These are phyloP conservation scores for Turdus rufiventris DNA, from an alignment of 2,113 vertebrate species.

Conservation along the genomic window DNA sequence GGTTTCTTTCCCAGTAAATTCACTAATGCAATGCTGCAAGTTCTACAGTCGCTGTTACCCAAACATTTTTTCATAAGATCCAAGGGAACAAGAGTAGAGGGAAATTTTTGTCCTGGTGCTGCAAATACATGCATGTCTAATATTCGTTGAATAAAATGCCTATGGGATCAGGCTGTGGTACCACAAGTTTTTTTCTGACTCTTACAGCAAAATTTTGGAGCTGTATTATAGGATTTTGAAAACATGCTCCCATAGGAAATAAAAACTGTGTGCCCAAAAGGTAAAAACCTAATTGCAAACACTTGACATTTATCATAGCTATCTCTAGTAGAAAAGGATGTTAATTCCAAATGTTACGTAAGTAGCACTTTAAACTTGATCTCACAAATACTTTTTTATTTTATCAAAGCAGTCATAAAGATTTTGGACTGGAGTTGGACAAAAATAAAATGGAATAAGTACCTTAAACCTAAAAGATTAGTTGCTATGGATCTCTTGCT, in stretches of 20 bases:
- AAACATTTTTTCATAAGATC: neutral
- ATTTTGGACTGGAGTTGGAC: neutral
- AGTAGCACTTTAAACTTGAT: neutral
- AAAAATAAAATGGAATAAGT: neutral
- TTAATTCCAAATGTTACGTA: neutral
- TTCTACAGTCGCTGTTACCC: neutral
- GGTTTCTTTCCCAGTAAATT: neutral
- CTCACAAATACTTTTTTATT: neutral
- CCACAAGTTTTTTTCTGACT: neutral
- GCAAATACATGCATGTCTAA: neutral
- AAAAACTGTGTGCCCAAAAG: conserved; percentile 11
- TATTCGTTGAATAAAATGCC: neutral
- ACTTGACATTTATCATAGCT: conserved; percentile 44
- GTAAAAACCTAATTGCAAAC: conserved; percentile 35
- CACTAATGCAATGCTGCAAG: neutral
- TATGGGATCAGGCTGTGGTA: neutral
- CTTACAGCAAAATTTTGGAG: neutral
- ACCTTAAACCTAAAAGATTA: neutral
- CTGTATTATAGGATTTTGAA: neutral
- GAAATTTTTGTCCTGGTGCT: neutral
- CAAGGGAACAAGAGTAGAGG: neutral
- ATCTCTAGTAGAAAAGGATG: neutral
- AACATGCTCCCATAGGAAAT: conserved; percentile 2
- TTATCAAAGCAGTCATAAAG: neutral
- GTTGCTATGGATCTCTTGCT: neutral